Evolutionary conservation across 53 echinoderm and acorn worm species (phyloP).

Genomic region (Holothuria leucospilota): DNA sequence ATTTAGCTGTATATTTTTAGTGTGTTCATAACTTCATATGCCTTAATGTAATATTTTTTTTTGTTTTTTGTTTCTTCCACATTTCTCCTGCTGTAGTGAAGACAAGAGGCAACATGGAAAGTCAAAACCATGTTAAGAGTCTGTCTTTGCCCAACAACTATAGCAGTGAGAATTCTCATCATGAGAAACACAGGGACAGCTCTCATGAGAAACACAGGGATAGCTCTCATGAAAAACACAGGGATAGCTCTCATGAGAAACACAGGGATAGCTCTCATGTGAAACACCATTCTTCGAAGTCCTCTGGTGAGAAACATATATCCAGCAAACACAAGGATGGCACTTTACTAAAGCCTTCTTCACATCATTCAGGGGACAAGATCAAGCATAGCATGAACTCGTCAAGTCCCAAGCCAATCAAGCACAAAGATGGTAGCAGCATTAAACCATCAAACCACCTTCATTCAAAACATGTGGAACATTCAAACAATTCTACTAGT

Average conservation of each 20-base stretch:
- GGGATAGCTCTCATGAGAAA: constrained; percentile 7
- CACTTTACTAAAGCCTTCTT: background rate
- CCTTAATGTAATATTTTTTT: too few relatives aligned
- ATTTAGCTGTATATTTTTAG: too few relatives aligned
- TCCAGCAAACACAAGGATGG: constrained; percentile 20
- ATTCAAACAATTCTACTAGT: constrained; percentile 35
- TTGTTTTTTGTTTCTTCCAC: too few relatives aligned
- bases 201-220: constrained; percentile 16
- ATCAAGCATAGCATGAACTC: constrained; percentile 23
- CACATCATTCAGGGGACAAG: background rate
- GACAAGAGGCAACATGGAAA: constrained; percentile 19
- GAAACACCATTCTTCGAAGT: background rate
- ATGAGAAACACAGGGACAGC: constrained; percentile 14
- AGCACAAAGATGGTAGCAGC: constrained; percentile 60
- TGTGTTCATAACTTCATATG: too few relatives aligned
- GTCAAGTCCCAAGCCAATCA: constrained; percentile 31
- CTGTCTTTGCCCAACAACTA: constrained; percentile 1
- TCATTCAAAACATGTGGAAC: constrained; percentile 17
- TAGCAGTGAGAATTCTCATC: constrained; percentile 26
- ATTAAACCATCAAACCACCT: constrained; percentile 22
- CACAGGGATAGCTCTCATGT: constrained; percentile 6
- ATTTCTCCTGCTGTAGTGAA: too few relatives aligned
- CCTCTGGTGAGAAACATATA: background rate
- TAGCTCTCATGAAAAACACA: constrained; percentile 27
- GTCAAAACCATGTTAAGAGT: constrained; percentile 27